Base-by-base conservation (phyloP, 2,797 vertebrate genomes). In the Cyclopterus lumpus region DNA sequence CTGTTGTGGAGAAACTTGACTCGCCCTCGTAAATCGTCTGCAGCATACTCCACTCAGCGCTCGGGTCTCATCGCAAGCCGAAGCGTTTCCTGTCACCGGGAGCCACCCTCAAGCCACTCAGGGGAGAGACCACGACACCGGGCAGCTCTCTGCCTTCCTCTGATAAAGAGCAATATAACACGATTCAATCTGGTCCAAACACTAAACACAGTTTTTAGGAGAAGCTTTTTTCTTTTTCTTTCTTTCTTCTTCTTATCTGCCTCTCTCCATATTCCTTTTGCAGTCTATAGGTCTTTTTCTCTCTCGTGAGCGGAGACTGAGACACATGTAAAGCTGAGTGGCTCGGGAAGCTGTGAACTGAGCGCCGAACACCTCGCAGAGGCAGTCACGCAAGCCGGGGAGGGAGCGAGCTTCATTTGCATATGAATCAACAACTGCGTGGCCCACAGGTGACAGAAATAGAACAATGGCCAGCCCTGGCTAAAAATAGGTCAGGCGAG, bases 401-500 rank as follows among this genome's bases (percentile, higher is more conserved):
- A 95, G 83, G 93, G 94, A 93, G 94, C 92, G 72, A 93, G 95
- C 94, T 91, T 96, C 93, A 98, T 99, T 99, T 99, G 96, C 97
- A 97, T 99, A 96, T 97, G 96, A 98, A 98, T 98, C 96, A 97
- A 97, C 97, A 98, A 97, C 96, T 96, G 96, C 94, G 91, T 93
- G 96, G 96, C 96, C 97, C 97, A 96, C 95, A 97, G 94, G 97
- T 95, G 96, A 96, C 98, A 99, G 95, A 98, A 99, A 99, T 98
- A 99, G 98, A 99, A 99, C 97, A 99, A 99, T 99, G 97, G 97
- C 96, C 95, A 93, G 96, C 96, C 95, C 94, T 88, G 96, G 96
- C 97, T 98, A 99, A 97, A 99, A 99, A 99, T 99, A 99, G 97
- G 97, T 98, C 97, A 99, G 95, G 96, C 96, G 93, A 94, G 95